Conservation (phyloP, 2,797 vertebrate species). For the Serranus cabrilla region DNA sequence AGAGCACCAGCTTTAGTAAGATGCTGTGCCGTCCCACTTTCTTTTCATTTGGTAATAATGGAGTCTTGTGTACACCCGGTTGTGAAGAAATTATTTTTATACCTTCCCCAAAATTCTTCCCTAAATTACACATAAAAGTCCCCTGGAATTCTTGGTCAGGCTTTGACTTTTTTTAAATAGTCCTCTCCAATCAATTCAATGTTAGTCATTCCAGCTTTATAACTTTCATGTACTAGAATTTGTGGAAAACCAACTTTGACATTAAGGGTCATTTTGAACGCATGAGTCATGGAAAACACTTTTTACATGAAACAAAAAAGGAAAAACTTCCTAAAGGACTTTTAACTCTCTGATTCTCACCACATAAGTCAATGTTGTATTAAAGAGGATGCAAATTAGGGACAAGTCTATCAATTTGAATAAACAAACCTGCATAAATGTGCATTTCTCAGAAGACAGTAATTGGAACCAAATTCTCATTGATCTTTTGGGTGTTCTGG, state of each 20-base stretch:
- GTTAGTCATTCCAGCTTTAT: neutral
- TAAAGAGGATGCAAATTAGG: too few relatives aligned
- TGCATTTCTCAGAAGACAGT: too few relatives aligned
- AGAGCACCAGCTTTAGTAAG: constrained; percentile 26
- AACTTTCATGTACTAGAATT: neutral
- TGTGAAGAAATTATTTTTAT: constrained; percentile 43
- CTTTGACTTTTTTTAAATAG: constrained; percentile 10
- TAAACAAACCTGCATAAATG: too few relatives aligned
- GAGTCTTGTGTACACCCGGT: constrained; percentile 31
- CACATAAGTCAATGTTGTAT: neutral
- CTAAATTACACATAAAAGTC: constrained; percentile 15
- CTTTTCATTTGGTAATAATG: constrained; percentile 44
- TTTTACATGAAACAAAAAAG: neutral
- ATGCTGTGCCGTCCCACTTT: constrained; percentile 35
- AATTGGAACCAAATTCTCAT: too few relatives aligned
- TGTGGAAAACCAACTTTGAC: neutral
- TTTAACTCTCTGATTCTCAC: too few relatives aligned
- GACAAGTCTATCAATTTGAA: too few relatives aligned
- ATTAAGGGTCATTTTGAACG: neutral
- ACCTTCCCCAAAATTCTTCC: constrained; percentile 12
- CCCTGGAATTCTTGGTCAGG: constrained; percentile 15
- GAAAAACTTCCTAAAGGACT: neutral
- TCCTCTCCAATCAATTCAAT: neutral
- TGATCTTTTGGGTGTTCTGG: too few relatives aligned
- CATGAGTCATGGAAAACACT: neutral